Conservation (phyloP, 2,113 vertebrate genomes). For the Bubo blakistoni region DNA sequence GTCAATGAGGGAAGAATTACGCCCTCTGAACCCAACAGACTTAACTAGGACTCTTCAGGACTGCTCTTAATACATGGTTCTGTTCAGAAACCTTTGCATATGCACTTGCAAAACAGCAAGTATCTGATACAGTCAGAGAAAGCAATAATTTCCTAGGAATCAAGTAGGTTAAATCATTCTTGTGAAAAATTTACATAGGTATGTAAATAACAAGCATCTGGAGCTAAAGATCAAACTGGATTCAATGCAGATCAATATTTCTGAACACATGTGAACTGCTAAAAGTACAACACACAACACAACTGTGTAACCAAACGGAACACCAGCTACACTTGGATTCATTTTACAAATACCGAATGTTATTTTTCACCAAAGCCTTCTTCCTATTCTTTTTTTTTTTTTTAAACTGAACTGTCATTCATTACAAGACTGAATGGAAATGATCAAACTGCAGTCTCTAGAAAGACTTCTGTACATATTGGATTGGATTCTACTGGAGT, state of each 20-base stretch:
- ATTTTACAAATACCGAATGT: neutral
- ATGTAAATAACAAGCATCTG: neutral
- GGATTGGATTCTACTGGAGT: neutral
- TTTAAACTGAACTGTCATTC: neutral
- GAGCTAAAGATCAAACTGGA: neutral
- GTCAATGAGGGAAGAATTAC: neutral
- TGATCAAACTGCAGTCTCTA: conserved; percentile 13
- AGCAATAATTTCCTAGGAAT: neutral
- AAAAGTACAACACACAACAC: neutral
- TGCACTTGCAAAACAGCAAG: neutral
- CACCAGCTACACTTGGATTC: neutral
- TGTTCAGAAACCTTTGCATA: neutral
- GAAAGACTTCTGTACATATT: neutral
- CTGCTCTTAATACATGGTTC: neutral
- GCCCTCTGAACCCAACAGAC: neutral
- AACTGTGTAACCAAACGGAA: neutral
- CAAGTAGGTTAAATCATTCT: neutral
- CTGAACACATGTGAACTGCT: neutral
- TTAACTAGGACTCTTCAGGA: neutral
- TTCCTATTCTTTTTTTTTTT: neutral
- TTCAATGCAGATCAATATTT: neutral
- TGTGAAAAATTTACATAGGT: neutral
- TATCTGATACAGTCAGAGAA: neutral
- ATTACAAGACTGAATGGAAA: neutral
- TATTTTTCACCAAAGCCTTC: neutral